phyloP scores from a whole-genome alignment of 2,888 invertebrate species.

The Cosmopolites sordidus region DNA sequence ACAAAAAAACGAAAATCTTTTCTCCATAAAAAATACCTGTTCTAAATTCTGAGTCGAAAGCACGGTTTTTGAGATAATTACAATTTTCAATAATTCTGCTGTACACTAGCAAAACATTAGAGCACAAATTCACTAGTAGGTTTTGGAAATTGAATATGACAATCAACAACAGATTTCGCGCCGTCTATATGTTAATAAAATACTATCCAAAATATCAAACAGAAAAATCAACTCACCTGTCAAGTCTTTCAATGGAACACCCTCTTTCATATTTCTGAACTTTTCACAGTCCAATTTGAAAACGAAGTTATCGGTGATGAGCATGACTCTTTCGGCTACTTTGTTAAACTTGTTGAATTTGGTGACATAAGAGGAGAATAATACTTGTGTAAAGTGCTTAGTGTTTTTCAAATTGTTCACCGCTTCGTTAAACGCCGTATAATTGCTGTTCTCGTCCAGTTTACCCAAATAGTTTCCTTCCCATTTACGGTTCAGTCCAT shows the following conservation, averaged over 20 bases:
- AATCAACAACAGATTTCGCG: too few relatives aligned
- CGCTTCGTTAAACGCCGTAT: constrained; percentile 61
- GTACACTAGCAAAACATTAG: too few relatives aligned
- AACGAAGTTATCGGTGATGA: constrained; percentile 78
- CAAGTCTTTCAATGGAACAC: constrained; percentile 51
- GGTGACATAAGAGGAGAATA: constrained; percentile 65
- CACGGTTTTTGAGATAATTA: too few relatives aligned
- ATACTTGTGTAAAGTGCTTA: constrained; percentile 58
- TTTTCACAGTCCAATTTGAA: constrained; percentile 84
- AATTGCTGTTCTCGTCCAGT: constrained; percentile 63
- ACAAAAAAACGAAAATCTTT: too few relatives aligned
- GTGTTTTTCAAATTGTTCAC: constrained; percentile 64
- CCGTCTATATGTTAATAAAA: too few relatives aligned
- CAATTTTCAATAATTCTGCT: too few relatives aligned
- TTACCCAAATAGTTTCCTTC: constrained; percentile 75
- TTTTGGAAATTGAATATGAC: too few relatives aligned
- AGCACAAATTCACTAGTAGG: too few relatives aligned
- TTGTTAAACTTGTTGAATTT: constrained; percentile 66
- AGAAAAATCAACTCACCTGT: too few relatives aligned
- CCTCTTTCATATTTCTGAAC: constrained; percentile 83
- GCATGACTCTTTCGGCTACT: constrained; percentile 76
- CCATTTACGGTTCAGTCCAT: constrained; percentile 79
- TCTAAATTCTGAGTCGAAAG: too few relatives aligned
- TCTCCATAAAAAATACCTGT: too few relatives aligned
- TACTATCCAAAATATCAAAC: too few relatives aligned